Evolutionary conservation across 2,888 invertebrate species (phyloP).

Genomic region (Drosophila diplacantha): DNA sequence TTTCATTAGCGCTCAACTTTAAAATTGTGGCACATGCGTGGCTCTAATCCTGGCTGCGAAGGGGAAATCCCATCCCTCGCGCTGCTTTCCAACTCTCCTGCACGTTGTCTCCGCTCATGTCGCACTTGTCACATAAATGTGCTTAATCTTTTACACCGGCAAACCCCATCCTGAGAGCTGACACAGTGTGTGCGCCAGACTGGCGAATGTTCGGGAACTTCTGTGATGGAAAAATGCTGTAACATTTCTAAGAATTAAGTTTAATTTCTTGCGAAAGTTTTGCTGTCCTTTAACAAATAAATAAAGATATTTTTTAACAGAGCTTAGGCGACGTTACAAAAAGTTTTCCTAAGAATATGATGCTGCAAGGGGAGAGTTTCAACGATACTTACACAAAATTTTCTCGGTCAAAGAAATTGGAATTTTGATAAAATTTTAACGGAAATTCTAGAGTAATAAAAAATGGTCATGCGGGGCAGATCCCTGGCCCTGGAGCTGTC

Average conservation of each 20-base stretch:
- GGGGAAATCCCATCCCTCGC: constrained; percentile 13
- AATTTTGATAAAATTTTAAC: no score
- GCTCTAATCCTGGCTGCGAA: constrained; percentile 17
- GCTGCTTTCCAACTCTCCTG: neutral
- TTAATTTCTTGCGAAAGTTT: constrained; percentile 18
- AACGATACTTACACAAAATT: neutral
- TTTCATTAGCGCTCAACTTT: constrained; percentile 67
- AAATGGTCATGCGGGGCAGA: no score
- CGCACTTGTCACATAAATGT: constrained; percentile 63
- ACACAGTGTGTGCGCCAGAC: constrained; percentile 15
- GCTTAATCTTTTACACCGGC: constrained; percentile 67
- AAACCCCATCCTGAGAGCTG: constrained; percentile 19
- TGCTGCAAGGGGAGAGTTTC: neutral
- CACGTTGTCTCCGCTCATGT: constrained; percentile 34
- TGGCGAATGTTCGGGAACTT: constrained; percentile 22
- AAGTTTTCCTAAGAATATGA: neutral
- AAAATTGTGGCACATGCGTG: constrained; percentile 66
- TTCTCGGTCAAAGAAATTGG: no score
- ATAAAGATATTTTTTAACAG: constrained; percentile 1
- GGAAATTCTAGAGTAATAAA: no score
- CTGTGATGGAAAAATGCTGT: constrained; percentile 24
- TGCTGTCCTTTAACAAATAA: neutral
- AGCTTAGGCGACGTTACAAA: constrained; percentile 1
- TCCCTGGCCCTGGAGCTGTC: no score
- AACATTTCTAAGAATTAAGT: constrained; percentile 29